Conservation (phyloP, 2,113 vertebrate genomes). For the Naja naja region DNA sequence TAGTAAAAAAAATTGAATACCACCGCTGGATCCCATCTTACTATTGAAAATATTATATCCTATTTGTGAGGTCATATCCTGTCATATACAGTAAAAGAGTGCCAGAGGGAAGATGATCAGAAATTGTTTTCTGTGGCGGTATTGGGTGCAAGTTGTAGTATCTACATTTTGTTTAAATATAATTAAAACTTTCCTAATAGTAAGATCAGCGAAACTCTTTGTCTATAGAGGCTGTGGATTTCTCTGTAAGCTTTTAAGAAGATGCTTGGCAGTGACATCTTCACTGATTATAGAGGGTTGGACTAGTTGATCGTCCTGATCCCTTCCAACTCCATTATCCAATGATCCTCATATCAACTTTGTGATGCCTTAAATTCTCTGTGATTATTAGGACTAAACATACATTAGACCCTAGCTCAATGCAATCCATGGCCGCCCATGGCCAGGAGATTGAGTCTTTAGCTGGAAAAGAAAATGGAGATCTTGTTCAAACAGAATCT, state of each 20-base stretch:
- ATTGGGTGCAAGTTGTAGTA: not conserved
- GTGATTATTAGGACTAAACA: not conserved
- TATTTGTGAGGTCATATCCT: not conserved
- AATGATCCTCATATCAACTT: not conserved
- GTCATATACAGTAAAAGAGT: not conserved
- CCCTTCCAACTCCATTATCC: not conserved
- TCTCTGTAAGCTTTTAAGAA: not conserved
- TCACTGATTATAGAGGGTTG: not conserved
- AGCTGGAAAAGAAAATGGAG: not conserved
- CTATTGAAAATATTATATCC: not conserved
- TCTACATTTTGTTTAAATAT: not conserved
- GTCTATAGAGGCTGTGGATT: not conserved
- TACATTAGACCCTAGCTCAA: not conserved
- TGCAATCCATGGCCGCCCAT: not conserved
- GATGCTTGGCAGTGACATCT: not conserved
- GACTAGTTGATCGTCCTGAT: not conserved
- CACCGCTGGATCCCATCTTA: not conserved
- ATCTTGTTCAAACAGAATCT: not conserved
- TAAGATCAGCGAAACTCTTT: not conserved
- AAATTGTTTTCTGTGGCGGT: not conserved
- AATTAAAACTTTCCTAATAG: not conserved
- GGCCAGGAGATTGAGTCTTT: not conserved
- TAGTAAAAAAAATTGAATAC: too few species aligned
- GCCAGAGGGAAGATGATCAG: not conserved
- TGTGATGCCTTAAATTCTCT: not conserved